Base-by-base conservation (phyloP, 2,797 vertebrate species). In the Tiaroga cobitis region DNA sequence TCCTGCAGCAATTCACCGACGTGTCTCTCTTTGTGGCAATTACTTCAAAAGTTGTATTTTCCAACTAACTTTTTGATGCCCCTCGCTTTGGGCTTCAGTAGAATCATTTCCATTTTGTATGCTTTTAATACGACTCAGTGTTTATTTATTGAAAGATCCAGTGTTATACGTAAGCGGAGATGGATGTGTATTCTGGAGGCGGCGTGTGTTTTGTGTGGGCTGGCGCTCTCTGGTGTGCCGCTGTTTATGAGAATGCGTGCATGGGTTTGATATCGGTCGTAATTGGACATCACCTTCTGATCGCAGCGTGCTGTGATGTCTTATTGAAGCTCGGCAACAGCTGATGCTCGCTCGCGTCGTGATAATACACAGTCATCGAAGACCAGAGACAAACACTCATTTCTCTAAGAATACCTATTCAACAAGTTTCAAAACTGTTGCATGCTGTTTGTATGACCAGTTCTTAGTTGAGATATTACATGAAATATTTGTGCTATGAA, bases 1-100 rank as follows among this genome's bases (percentile, higher is more conserved):
- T 96, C 95, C 95, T 95, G 93, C 90, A 97, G 96, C 95, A 95
- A 94, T 95, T 93, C 93, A 92, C 89, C 86, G 88, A 91, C 87
- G 88, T 93, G 91, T 89, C 88, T 91, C 90, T 92, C 94, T 96
- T 94, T 95, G 93, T 95, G 92, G 93, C 94, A 95, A 94, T 94
- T 94, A 95, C 95, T 95, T 95, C 93, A 95, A 94, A 96, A 95
- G 79, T 95, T 91, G 92, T 93, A 90, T 92, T 91, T 92, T 93
- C 91, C 87, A 91, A 94, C 93, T 90, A 74, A 91, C 87, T 94
- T 94, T 91, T 91, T 90, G 92, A 92, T 92, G 91, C 90, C 88
- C 86, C 88, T 87, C 89, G 91, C 91, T 93, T 95, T 92, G 92
- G 93, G 93, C 91, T 93, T 94, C 88, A 88, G 90, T 72, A 88